These are phyloP conservation scores for Clarias fuscus DNA, from an alignment of 2,797 vertebrate species.

Conservation along the genomic window DNA sequence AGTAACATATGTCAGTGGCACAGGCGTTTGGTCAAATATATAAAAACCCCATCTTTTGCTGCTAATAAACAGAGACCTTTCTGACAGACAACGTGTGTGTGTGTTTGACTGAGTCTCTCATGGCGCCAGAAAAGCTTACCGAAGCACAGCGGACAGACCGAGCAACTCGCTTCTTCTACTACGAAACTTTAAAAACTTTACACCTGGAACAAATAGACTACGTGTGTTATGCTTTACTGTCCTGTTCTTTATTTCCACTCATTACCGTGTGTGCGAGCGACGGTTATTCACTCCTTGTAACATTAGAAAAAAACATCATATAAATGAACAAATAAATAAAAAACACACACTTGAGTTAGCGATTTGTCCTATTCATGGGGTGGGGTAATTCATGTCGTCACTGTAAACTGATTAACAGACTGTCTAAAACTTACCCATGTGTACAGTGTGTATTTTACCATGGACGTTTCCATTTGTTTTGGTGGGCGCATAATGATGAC, in stretches of 20 bases:
- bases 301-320: too few species aligned
- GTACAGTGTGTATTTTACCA: slow-evolving; percentile 60
- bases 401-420: not conserved
- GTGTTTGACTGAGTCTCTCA: too few species aligned
- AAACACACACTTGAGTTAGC: not conserved
- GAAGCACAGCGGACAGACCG: too few species aligned
- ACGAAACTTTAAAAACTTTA: too few species aligned
- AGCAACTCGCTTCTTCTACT: not conserved
- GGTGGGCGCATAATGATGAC: slow-evolving; percentile 34
- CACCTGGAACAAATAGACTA: not conserved
- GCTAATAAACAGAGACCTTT: too few species aligned
- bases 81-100: too few species aligned
- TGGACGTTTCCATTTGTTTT: slow-evolving; percentile 66
- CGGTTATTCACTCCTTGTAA: not conserved
- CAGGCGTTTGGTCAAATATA: too few species aligned
- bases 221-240: not conserved
- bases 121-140: too few species aligned
- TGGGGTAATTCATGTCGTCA: too few species aligned
- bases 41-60: too few species aligned
- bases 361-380: too few species aligned
- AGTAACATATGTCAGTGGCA: too few species aligned
- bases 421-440: slow-evolving; percentile 71
- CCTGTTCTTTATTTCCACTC: not conserved
- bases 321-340: not conserved
- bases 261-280: not conserved